Percentiles rank a stretch among this genome's conserved stretches.
Conservation (phyloP, 2,888 invertebrate genomes). For the Apamea sordens region DNA sequence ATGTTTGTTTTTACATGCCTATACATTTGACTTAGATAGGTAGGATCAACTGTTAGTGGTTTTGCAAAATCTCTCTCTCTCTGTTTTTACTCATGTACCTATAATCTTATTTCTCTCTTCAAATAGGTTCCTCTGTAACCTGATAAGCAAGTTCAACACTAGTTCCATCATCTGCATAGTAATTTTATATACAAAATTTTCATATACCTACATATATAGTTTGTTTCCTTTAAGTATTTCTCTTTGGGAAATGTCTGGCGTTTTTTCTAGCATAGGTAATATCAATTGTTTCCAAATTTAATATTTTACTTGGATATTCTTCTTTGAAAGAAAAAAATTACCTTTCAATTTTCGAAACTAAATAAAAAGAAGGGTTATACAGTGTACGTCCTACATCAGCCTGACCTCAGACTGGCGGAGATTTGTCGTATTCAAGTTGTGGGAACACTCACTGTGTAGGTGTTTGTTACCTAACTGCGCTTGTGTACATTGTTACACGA, state of each 20-base stretch:
- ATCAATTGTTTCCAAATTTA: neutral
- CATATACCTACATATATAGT: neutral
- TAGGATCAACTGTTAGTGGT: neutral
- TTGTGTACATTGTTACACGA: constrained; percentile 19
- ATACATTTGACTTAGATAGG: constrained; percentile 21
- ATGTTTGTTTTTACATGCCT: constrained; percentile 28
- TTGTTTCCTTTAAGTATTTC: too few species aligned
- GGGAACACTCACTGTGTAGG: constrained; percentile 26
- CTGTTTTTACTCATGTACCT: neutral
- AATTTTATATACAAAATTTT: neutral
- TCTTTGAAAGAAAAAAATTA: neutral
- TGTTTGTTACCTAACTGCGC: constrained; percentile 18
- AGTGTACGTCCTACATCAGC: constrained; percentile 9
- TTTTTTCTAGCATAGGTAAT: neutral
- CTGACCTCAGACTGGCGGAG: constrained; percentile 17
- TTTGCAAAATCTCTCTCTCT: neutral
- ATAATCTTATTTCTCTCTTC: neutral
- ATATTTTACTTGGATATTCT: neutral
- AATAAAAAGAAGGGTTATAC: neutral
- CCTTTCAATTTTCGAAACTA: neutral
- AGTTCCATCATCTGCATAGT: neutral
- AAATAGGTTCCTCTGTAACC: neutral
- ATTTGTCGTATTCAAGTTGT: constrained; percentile 34
- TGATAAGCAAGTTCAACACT: neutral
- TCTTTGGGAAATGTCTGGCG: too few species aligned